Percentiles rank a stretch among this genome's conserved stretches.
phyloP scores from a whole-genome alignment of 2,797 vertebrate species.

The Sebastes hubbsi region DNA sequence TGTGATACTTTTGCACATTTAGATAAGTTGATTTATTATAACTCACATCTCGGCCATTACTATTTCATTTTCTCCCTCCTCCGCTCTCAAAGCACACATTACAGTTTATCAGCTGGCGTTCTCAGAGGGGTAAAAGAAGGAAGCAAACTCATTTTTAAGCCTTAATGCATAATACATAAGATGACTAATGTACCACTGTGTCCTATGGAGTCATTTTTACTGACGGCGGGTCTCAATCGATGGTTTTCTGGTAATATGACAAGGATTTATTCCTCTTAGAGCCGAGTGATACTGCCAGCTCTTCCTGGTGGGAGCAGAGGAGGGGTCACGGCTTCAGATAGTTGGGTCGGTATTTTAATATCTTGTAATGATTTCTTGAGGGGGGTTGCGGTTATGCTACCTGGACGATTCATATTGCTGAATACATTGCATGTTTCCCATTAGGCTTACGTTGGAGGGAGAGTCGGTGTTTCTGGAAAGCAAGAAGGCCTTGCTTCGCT shows the following conservation, averaged over 20 bases:
- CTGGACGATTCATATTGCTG: conserved; percentile 33
- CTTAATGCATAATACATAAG: conserved; percentile 95
- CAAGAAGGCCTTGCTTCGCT: conserved; percentile 80
- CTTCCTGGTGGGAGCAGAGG: conserved; percentile 76
- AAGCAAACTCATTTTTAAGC: conserved; percentile 52
- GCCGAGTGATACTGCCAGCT: conserved; percentile 83
- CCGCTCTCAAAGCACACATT: conserved; percentile 9
- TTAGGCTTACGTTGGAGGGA: conserved; percentile 81
- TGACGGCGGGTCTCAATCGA: conserved; percentile 87
- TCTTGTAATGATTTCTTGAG: conserved; percentile 79
- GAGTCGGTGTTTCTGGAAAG: conserved; percentile 77
- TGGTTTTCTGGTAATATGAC: conserved; percentile 87
- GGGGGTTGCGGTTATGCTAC: conserved; percentile 57
- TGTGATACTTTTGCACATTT: conserved; percentile 3
- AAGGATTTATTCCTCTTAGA: conserved; percentile 84
- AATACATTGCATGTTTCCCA: background rate
- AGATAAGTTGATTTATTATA: conserved; percentile 16
- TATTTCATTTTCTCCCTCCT: conserved; percentile 22
- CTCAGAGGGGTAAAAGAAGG: conserved; percentile 53
- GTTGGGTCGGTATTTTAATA: conserved; percentile 79
- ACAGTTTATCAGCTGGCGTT: conserved; percentile 58
- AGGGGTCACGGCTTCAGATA: conserved; percentile 64
- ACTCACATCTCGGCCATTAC: conserved; percentile 16
- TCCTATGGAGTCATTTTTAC: conserved; percentile 89
- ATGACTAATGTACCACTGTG: conserved; percentile 84